Evolutionary conservation across 2,888 invertebrate species (phyloP).

Genomic region (Cantharis flavilabris): DNA sequence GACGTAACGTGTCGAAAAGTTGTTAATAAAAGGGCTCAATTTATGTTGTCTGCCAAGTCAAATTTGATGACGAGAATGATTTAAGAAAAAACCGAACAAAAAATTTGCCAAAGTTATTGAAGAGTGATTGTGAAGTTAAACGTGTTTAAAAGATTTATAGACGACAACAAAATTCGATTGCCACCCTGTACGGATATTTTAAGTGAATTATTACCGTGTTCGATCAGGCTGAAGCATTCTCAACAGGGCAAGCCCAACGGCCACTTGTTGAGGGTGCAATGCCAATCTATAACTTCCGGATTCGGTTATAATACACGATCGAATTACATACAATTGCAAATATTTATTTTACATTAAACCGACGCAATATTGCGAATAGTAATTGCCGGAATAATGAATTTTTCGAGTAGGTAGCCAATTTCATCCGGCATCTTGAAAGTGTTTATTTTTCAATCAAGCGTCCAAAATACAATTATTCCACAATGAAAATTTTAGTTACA

Average conservation of each 20-base stretch:
- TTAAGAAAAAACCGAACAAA: neutral
- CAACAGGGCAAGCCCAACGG: constrained; percentile 28
- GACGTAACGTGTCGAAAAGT: constrained; percentile 7
- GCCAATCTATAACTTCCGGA: constrained; percentile 21
- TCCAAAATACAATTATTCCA: neutral
- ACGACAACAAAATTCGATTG: constrained; percentile 15
- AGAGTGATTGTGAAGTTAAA: constrained; percentile 3
- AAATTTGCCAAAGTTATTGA: constrained; percentile 1
- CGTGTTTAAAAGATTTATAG: constrained; percentile 10
- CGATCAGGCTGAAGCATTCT: constrained; percentile 33
- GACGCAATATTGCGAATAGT: neutral
- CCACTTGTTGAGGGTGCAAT: constrained; percentile 33
- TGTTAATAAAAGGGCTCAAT: neutral
- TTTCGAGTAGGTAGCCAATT: neutral
- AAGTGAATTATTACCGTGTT: constrained; percentile 34
- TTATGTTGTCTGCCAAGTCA: neutral
- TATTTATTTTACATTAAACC: neutral
- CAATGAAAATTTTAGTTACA: neutral
- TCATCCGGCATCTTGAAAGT: neutral
- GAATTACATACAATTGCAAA: neutral
- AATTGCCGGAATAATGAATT: neutral
- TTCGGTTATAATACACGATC: neutral
- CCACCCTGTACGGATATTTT: constrained; percentile 26
- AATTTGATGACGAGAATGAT: neutral
- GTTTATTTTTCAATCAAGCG: neutral